These are phyloP conservation scores for Euclidia mi DNA, from an alignment of 2,888 invertebrate species.

Conservation along the genomic window DNA sequence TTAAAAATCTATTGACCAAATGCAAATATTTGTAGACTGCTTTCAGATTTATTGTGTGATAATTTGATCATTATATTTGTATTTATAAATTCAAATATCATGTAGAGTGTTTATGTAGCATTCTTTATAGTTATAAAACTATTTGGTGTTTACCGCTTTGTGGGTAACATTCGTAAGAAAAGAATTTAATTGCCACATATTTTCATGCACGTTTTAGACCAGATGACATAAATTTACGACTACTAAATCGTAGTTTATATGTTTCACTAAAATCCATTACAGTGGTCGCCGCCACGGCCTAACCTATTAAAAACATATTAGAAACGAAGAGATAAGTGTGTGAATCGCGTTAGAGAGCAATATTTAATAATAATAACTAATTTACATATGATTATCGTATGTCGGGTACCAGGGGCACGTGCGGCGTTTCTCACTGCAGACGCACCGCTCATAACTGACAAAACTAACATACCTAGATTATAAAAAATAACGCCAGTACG, in stretches of 20 bases:
- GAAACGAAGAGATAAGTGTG: constrained; percentile 20
- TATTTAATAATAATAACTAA: constrained; percentile 41
- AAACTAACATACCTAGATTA: constrained; percentile 25
- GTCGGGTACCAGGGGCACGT: constrained; percentile 8
- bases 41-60: too few species aligned
- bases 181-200: too few species aligned
- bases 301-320: constrained; percentile 25
- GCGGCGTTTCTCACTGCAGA: constrained; percentile 17
- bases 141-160: too few species aligned
- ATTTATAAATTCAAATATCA: too few species aligned
- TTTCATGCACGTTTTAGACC: neutral
- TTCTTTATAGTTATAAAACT: too few species aligned
- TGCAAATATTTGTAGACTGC: too few species aligned
- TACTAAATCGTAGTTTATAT: neutral
- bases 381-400: constrained; percentile 35
- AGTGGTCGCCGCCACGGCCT: constrained; percentile 8
- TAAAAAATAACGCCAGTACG: constrained; percentile 17
- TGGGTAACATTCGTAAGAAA: too few species aligned
- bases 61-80: too few species aligned
- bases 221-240: neutral
- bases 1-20: too few species aligned
- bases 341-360: constrained; percentile 29
- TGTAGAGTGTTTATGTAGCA: too few species aligned
- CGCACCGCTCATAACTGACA: constrained; percentile 5
- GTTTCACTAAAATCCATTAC: neutral